Evolutionary conservation across 2,888 invertebrate genomes (phyloP).

Genomic region (Timema cristinae): DNA sequence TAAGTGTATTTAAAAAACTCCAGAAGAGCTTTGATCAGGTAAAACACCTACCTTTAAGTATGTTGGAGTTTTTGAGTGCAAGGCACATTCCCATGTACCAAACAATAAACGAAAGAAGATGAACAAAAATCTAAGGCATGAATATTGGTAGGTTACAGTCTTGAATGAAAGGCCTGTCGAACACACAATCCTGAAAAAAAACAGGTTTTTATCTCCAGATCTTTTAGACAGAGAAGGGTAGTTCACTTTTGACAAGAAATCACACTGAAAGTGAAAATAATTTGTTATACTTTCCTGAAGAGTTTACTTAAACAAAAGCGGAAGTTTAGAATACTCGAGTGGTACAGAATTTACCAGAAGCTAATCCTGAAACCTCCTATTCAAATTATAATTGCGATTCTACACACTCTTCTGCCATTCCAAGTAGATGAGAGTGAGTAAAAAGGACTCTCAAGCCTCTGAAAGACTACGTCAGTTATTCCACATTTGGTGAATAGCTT

Average conservation of each 20-base stretch:
- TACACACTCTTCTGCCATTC: neutral
- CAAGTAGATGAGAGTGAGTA: neutral
- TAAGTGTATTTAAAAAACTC: neutral
- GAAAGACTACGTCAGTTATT: neutral
- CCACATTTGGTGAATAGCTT: neutral
- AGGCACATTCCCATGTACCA: neutral
- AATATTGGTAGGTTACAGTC: neutral
- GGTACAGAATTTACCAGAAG: neutral
- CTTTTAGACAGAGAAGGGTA: neutral
- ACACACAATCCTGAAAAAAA: neutral
- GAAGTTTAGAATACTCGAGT: neutral
- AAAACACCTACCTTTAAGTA: neutral
- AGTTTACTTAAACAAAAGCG: neutral
- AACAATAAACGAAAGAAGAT: neutral
- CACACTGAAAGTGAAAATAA: neutral
- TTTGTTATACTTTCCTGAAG: neutral
- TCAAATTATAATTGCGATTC: neutral
- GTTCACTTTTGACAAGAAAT: neutral
- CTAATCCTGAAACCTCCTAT: neutral
- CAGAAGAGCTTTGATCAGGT: neutral
- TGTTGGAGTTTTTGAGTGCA: constrained; percentile 1
- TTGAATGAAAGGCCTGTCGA: neutral
- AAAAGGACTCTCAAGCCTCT: neutral
- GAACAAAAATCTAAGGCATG: neutral
- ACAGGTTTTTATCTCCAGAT: neutral